Base-by-base conservation (phyloP, 2,888 invertebrate genomes). In the Halocaridina rubra region DNA sequence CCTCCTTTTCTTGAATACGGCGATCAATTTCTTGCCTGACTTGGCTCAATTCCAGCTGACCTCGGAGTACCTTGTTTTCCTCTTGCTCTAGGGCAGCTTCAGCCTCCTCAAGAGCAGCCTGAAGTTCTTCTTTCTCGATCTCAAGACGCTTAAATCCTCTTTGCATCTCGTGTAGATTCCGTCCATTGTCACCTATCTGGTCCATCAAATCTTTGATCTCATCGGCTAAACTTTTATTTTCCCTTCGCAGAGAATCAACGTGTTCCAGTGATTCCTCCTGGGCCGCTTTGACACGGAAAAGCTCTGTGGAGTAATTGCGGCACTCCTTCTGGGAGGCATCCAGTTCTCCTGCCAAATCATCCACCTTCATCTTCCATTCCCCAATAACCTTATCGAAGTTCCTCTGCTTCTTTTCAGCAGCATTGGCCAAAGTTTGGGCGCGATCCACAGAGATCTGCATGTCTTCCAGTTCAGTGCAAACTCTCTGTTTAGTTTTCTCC, bases 361-460 rank as follows among this genome's bases (percentile, higher is more conserved):
- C 98, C 88, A 90, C 97, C 94, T 99, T 99, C 24, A 75, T 39
- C 67, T 81, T 81, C 81, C 81, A 81, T 30, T 81, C 81, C 39
- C 33, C 46, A 30, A 74, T 80, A 3, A 85, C 98, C 93, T 98
- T 98, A 94, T 99, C 99, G 94, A 99, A 99, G 89, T 97, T 97
- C 93, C 98, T 98, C 93, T 99, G 99, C 93, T 98, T 98, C 97
- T 99, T 99, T 93, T 99, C 99, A 90, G 98, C 96, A 89, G 97
- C 96, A 91, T 96, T 96, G 92, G 98, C 98, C 76, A 82, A 78
- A 19, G 80, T 77, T 61, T 86, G 86, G 5, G 81, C 82, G 3
- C 88, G 85, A 29, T 88, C 88, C 46, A 75, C 86, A 92, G 90
- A 76, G 90, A 93, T 91, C 89, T 91, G 91, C 88, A 93, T 91